Evolutionary conservation across 1,140 invertebrate species (phyloP), one percentile per base, ranked within the genome.

Genomic region (Coenobita brevimanus): DNA sequence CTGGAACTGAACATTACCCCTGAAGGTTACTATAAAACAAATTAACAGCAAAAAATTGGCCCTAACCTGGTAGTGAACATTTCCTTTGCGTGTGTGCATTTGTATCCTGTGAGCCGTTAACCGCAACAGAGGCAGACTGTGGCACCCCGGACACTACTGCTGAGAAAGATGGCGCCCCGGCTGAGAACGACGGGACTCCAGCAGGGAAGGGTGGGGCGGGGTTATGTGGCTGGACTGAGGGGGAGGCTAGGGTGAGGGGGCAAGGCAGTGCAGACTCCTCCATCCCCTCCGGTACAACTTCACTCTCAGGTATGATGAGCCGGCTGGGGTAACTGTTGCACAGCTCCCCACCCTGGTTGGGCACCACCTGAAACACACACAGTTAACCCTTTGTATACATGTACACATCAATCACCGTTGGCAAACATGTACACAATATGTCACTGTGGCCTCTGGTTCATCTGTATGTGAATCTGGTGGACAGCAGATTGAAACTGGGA

Each of bases 311-410:
- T 90, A 97, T 94, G 67, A 96, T 94, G 80, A 97, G 93, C 81
- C 95, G 94, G 90, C 94, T 94, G 54, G 96, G 96, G 93, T 97
- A 97, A 87, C 96, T 94, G 64, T 94, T 93, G 92, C 96, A 95
- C n/a, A 97, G 92, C 91, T 95, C 94, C n/a, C 96, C 96, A 89
- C 92, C 93, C 38, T 92, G 92, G 91, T 97, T 97, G 67, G 94
- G 94, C 88, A 97, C 92, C 21, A 94, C 91, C 93, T 94, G 84
- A 73, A 92, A 90, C 89, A 87, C 88, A n/a, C n/a, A n/a, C 17
- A 3, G 10, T 36, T 50, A 24, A 43, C 8, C 41, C 15, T 21
- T 0, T 21, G 8, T 10, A 36, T 36, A 10, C 6, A 15, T 30
- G 1, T 33, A 10, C n/a, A 21, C 8, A 30, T 27, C 21, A 15